Percentiles rank a stretch among this genome's conserved stretches.
These are phyloP conservation scores for Rattus rattus DNA, from an alignment of 2,113 vertebrate species.

Conservation along the genomic window DNA sequence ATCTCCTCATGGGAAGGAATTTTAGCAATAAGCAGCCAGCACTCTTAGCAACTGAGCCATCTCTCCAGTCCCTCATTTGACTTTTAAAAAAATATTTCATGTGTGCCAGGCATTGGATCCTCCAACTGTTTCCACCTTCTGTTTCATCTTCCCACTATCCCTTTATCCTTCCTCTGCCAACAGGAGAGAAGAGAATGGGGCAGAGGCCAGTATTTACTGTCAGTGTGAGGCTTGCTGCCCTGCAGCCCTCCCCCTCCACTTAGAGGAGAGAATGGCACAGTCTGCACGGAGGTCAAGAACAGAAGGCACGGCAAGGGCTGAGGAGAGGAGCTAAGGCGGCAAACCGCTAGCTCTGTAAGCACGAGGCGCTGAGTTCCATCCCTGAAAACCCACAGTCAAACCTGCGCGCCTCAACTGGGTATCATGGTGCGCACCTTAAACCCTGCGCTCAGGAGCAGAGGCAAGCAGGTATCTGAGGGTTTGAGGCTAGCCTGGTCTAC, in stretches of 20 bases:
- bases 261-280: not conserved
- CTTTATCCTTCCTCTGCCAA: slow-evolving; percentile 15
- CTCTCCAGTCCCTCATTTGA: not conserved
- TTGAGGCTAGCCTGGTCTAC: not conserved
- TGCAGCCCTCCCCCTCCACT: not conserved
- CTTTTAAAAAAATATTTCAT: slow-evolving; percentile 2
- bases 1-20: not conserved
- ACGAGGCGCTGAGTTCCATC: not conserved
- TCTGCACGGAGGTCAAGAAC: not conserved
- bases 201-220: not conserved
- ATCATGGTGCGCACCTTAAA: not conserved
- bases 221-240: not conserved
- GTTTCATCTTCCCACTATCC: not conserved
- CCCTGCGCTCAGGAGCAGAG: not conserved
- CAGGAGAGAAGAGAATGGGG: not conserved
- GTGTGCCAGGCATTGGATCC: not conserved
- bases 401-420: not conserved
- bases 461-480: not conserved
- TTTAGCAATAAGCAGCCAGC: not conserved
- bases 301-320: not conserved
- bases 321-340: not conserved
- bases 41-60: not conserved
- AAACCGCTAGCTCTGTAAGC: not conserved
- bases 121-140: slow-evolving; percentile 20
- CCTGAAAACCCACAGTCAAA: not conserved